These are phyloP conservation scores for Cynodonichthys magdalenae DNA, from an alignment of 2,797 vertebrate genomes.

Conservation along the genomic window DNA sequence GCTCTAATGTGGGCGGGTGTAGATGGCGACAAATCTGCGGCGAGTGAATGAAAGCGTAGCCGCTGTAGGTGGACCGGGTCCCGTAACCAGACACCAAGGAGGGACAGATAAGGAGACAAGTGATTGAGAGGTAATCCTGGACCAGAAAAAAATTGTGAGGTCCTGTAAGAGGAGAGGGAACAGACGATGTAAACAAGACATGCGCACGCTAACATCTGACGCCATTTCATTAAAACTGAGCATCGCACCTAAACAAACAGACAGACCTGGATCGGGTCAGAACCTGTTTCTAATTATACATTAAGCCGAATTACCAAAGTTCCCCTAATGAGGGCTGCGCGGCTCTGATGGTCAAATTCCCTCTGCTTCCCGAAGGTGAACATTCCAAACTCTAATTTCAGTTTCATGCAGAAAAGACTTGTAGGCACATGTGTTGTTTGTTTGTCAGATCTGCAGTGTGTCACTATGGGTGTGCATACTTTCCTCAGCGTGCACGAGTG, in stretches of 20 bases:
- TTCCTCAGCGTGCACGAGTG: slow-evolving; percentile 8
- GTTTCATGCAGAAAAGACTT: slow-evolving; percentile 55
- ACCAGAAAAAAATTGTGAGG: slow-evolving; percentile 22
- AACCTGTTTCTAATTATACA: slow-evolving; percentile 76
- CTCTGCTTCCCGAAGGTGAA: slow-evolving; percentile 60
- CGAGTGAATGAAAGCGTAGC: slow-evolving; percentile 63
- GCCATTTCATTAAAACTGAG: slow-evolving; percentile 31
- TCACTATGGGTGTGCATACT: slow-evolving; percentile 19
- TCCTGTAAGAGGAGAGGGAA: slow-evolving; percentile 58
- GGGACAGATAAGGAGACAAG: slow-evolving; percentile 59
- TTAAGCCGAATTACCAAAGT: slow-evolving; percentile 60
- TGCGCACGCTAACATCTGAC: slow-evolving; percentile 9
- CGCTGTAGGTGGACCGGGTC: slow-evolving; percentile 42
- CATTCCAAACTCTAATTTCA: slow-evolving; percentile 68
- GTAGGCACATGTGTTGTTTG: slow-evolving; percentile 64
- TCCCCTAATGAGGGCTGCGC: slow-evolving; percentile 67
- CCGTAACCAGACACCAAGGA: slow-evolving; percentile 61
- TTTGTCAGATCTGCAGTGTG: slow-evolving; percentile 53
- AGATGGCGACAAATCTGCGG: slow-evolving; percentile 31
- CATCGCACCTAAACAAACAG: not conserved
- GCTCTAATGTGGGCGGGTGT: slow-evolving; percentile 41
- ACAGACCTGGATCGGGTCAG: slow-evolving; percentile 13
- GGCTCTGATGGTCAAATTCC: slow-evolving; percentile 48
- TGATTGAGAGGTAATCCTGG: slow-evolving; percentile 57
- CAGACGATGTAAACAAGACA: slow-evolving; percentile 63